These are phyloP conservation scores for Setipinna tenuifilis DNA, from an alignment of 2,797 vertebrate species.

Conservation along the genomic window DNA sequence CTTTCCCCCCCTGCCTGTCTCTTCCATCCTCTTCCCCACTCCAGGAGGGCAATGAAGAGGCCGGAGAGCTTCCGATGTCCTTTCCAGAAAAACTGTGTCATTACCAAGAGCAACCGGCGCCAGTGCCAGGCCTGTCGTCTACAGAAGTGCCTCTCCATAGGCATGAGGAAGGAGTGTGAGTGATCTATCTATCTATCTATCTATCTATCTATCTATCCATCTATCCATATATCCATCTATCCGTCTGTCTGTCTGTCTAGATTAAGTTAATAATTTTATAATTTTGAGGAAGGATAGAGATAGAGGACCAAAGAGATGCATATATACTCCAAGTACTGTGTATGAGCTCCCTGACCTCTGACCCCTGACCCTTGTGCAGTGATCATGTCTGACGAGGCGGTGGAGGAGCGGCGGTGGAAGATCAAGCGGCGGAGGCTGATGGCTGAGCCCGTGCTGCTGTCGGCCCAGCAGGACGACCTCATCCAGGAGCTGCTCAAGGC, in stretches of 20 bases:
- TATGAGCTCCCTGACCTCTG: neutral
- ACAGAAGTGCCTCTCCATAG: constrained; percentile 79
- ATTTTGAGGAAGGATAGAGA: no score
- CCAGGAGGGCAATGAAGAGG: constrained; percentile 78
- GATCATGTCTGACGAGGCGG: constrained; percentile 81
- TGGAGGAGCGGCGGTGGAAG: constrained; percentile 72
- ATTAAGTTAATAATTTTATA: neutral
- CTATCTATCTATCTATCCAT: neutral
- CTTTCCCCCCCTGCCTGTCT: neutral
- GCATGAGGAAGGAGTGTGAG: constrained; percentile 82
- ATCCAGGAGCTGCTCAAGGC: constrained; percentile 73
- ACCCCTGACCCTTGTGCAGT: constrained; percentile 63
- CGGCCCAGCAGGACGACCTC: constrained; percentile 65
- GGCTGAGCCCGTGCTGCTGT: constrained; percentile 55
- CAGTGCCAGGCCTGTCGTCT: constrained; percentile 82
- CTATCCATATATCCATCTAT: neutral
- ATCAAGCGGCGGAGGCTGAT: constrained; percentile 71
- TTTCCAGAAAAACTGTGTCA: constrained; percentile 73
- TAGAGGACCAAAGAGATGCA: no score
- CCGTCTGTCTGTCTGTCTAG: neutral
- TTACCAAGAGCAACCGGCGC: constrained; percentile 78
- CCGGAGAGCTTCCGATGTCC: constrained; percentile 68
- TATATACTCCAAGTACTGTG: no score
- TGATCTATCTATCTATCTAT: constrained; percentile 15
- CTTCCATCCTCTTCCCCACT: constrained; percentile 25